phyloP scores from a whole-genome alignment of 2,888 invertebrate species.

The Philhelius pedissequus region DNA sequence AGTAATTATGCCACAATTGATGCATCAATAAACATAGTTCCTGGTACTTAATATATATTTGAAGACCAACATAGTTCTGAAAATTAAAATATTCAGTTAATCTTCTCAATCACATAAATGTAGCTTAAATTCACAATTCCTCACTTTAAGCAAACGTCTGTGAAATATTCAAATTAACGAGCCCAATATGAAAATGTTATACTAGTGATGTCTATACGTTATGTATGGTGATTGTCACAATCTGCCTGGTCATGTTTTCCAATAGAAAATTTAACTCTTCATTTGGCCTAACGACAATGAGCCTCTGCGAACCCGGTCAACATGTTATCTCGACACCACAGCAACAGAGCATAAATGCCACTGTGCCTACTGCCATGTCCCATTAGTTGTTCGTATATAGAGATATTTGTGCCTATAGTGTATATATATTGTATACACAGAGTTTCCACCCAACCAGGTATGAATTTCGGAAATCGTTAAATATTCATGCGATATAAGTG shows the following conservation, averaged over 20 bases:
- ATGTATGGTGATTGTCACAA: constrained; percentile 37
- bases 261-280: constrained; percentile 57
- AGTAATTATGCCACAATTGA: no score
- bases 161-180: constrained; percentile 56
- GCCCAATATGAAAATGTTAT: constrained; percentile 29
- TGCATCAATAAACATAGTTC: no score
- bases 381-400: neutral
- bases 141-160: neutral
- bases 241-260: constrained; percentile 33
- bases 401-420: neutral
- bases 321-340: constrained; percentile 31
- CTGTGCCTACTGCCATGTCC: neutral
- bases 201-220: neutral
- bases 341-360: neutral
- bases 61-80: no score
- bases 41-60: no score
- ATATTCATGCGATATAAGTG: constrained; percentile 61
- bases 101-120: neutral
- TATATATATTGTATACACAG: neutral
- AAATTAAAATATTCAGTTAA: neutral
- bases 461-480: constrained; percentile 50
- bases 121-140: neutral
- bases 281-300: constrained; percentile 44
- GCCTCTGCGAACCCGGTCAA: constrained; percentile 18
- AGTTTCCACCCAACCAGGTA: constrained; percentile 5